phyloP scores from a whole-genome alignment of 1,140 invertebrate genomes.

The Drosophila parvula region DNA sequence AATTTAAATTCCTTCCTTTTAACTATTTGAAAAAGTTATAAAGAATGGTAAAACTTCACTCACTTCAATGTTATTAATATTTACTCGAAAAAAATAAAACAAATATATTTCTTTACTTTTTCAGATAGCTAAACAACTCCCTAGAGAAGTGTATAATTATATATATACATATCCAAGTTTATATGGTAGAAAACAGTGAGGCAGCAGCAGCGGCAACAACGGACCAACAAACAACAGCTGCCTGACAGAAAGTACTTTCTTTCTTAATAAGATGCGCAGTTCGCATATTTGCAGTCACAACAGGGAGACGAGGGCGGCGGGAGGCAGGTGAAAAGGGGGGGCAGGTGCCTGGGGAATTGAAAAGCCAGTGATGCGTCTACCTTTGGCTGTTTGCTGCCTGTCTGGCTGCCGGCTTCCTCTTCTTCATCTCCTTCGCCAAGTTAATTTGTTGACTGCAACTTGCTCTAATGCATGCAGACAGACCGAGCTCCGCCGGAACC shows the following conservation, averaged over 20 bases:
- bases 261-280: constrained; percentile 82
- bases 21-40: background rate
- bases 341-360: constrained; percentile 16
- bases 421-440: constrained; percentile 43
- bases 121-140: background rate
- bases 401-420: constrained; percentile 31
- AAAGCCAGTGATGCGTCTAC: constrained; percentile 40
- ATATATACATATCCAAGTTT: constrained; percentile 24
- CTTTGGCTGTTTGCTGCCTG: constrained; percentile 34
- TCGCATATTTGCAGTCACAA: constrained; percentile 58
- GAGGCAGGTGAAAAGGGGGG: background rate
- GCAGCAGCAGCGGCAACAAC: constrained; percentile 27
- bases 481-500: constrained; percentile 9
- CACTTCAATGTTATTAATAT: background rate
- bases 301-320: background rate
- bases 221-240: constrained; percentile 51
- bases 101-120: background rate
- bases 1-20: background rate
- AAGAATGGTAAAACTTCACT: too few species aligned
- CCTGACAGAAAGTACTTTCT: constrained; percentile 80
- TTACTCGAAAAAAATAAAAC: too few species aligned
- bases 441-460: constrained; percentile 80
- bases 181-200: constrained; percentile 41
- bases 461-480: constrained; percentile 79
- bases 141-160: constrained; percentile 18